A percentile compares a stretch with the other conserved stretches of the same genome.
These are phyloP conservation scores for Varanus komodoensis DNA, from an alignment of 2,113 vertebrate genomes.

Conservation along the genomic window DNA sequence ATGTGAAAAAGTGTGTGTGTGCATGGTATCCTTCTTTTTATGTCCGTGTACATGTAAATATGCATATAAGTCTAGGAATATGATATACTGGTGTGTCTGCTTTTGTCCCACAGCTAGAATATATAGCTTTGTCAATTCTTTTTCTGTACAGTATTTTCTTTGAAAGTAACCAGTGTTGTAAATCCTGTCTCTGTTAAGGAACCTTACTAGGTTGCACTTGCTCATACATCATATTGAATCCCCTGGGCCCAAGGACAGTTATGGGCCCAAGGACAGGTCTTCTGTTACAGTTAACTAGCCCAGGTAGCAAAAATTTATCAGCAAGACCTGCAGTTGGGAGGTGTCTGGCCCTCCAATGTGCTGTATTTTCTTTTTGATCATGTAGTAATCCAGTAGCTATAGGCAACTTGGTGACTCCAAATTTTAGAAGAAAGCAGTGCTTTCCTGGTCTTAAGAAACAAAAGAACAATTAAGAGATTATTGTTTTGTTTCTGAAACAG, in stretches of 20 bases:
- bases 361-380: neutral
- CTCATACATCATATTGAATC: constrained; percentile 34
- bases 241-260: constrained; percentile 21
- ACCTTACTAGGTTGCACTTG: constrained; percentile 54
- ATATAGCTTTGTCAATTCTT: constrained; percentile 50
- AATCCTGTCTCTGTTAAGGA: constrained; percentile 62
- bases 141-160: constrained; percentile 41
- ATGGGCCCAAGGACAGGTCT: constrained; percentile 48
- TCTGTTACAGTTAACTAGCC: constrained; percentile 6
- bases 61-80: neutral
- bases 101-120: constrained; percentile 27
- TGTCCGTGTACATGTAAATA: neutral
- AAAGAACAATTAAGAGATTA: constrained; percentile 16
- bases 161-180: constrained; percentile 43
- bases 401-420: constrained; percentile 45
- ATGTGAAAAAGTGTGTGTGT: neutral
- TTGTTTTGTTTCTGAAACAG: constrained; percentile 41
- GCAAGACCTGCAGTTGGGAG: neutral
- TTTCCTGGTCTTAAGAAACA: constrained; percentile 32
- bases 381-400: constrained; percentile 32
- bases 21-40: neutral
- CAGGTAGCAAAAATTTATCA: constrained; percentile 43
- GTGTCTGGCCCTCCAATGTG: constrained; percentile 21
- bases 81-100: neutral
- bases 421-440: constrained; percentile 37